Evolutionary conservation across 2,888 invertebrate species (phyloP).

Genomic region (Nomada goodeniana): DNA sequence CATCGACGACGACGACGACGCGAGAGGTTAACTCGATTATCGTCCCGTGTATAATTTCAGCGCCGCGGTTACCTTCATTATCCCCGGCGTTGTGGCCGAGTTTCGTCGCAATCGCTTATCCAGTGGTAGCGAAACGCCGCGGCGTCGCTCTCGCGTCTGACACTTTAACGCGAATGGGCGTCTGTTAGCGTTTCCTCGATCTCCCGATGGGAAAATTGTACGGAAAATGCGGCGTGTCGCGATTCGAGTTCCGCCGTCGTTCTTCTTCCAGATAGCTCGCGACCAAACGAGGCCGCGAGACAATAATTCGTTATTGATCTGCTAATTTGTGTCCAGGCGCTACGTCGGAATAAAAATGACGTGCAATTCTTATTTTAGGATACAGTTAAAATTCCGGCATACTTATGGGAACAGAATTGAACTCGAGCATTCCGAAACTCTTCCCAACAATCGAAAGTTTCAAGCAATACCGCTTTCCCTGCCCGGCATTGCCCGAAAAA

Average conservation of each 20-base stretch:
- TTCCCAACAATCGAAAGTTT: slow-evolving; percentile 39
- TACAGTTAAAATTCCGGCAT: background rate
- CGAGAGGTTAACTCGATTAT: slow-evolving; percentile 65
- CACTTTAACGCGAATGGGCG: slow-evolving; percentile 20
- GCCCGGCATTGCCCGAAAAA: slow-evolving; percentile 49
- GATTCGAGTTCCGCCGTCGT: background rate
- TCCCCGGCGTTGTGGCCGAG: slow-evolving; percentile 50
- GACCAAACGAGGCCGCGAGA: slow-evolving; percentile 26
- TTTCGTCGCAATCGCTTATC: slow-evolving; percentile 53
- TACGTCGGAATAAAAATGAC: slow-evolving; percentile 11
- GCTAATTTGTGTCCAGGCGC: slow-evolving; percentile 31
- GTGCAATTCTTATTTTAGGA: slow-evolving; percentile 5
- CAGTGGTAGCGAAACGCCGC: slow-evolving; percentile 40
- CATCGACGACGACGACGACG: slow-evolving; percentile 40
- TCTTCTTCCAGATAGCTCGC: too few species aligned
- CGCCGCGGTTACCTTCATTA: slow-evolving; percentile 66
- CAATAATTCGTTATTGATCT: slow-evolving; percentile 26
- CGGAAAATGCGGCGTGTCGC: background rate
- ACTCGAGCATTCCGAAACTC: background rate
- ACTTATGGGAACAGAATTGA: background rate
- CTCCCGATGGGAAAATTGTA: slow-evolving; percentile 3
- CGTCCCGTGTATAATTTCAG: slow-evolving; percentile 64
- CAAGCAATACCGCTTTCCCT: slow-evolving; percentile 24
- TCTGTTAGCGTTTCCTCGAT: slow-evolving; percentile 23
- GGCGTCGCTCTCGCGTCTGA: background rate